Evolutionary conservation across 2,797 vertebrate species (phyloP).

Genomic region (Enteromius afrohamiltoni): DNA sequence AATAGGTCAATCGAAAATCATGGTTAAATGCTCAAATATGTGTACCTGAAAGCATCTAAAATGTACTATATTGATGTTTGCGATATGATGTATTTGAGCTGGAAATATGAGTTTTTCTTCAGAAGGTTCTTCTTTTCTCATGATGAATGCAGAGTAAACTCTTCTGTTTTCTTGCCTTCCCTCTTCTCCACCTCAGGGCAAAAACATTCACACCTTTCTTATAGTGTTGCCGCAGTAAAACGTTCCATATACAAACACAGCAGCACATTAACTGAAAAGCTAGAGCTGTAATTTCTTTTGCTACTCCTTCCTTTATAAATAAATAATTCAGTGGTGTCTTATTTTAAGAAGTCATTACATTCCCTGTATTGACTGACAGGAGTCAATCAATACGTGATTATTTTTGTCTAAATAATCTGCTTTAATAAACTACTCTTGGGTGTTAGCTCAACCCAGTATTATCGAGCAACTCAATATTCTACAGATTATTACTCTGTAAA

Average conservation of each 20-base stretch:
- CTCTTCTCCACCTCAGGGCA: constrained; percentile 56
- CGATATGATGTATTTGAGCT: background rate
- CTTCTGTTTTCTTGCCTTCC: constrained; percentile 14
- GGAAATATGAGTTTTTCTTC: background rate
- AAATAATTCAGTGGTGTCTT: constrained; percentile 7
- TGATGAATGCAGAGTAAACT: constrained; percentile 3
- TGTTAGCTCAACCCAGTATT: background rate
- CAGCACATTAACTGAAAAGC: constrained; percentile 15
- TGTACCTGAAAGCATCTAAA: background rate
- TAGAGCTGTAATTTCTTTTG: background rate
- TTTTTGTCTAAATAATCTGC: background rate
- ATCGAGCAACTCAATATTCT: background rate
- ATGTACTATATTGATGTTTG: background rate
- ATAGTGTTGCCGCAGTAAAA: background rate
- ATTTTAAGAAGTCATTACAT: constrained; percentile 10
- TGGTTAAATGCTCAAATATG: background rate
- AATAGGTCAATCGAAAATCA: background rate
- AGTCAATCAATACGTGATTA: background rate
- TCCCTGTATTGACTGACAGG: background rate
- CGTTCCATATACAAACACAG: constrained; percentile 7
- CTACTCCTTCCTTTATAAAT: background rate
- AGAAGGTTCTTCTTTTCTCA: background rate
- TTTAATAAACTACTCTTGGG: background rate
- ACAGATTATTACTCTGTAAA: background rate
- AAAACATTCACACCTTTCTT: constrained; percentile 54